Base-by-base conservation (phyloP, 2,888 invertebrate genomes). In the Icerya purchasi region DNA sequence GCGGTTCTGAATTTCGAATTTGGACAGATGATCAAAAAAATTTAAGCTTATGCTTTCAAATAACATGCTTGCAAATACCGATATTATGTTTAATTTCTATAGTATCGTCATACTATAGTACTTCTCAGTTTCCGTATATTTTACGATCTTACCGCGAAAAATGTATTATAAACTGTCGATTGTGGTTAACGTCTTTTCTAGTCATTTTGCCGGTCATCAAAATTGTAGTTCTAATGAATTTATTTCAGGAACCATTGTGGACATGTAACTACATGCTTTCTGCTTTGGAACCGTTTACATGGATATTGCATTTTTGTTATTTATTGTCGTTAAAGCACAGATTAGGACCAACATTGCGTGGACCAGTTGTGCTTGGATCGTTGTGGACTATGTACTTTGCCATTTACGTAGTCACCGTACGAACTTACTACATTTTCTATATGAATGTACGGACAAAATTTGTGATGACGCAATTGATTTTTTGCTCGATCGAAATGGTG, bases 41-140 rank as follows among this genome's bases (percentile, higher is more conserved):
- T 73, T 77, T 92, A 66, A 82, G 86, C 60, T 74, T 82, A 61
- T 93, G 92, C 71, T 92, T 92, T 70, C 88, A 90, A 71, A 81
- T 86, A 71, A 72, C 90, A 57, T 82, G 80, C 68, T 75, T 93
- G n/a, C 81, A 86, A 70, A 77, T 86, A 66, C 89, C 91, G 19
- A 71, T 82, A 53, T 79, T 83, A 67, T 76, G 79, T 54, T 67
- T 89, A 49, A 76, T 91, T 65, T 84, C 88, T 2, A 74, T 83
- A 19, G 71, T 80, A 54, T 91, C 91, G n/a, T 82, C 85, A 0
- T 92, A 82, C 73, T 83, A 84, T 69, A 80, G 84, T 65, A 89
- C 89, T 14, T 78, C 77, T 64, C 79, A 82, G 66, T 75, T 74
- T 60, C 75, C 78, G 62, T 77, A 76, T 71, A 78, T 82, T 2